Evolutionary conservation across 2,113 vertebrate genomes (phyloP).

Genomic region (Coregonus clupeaformis): DNA sequence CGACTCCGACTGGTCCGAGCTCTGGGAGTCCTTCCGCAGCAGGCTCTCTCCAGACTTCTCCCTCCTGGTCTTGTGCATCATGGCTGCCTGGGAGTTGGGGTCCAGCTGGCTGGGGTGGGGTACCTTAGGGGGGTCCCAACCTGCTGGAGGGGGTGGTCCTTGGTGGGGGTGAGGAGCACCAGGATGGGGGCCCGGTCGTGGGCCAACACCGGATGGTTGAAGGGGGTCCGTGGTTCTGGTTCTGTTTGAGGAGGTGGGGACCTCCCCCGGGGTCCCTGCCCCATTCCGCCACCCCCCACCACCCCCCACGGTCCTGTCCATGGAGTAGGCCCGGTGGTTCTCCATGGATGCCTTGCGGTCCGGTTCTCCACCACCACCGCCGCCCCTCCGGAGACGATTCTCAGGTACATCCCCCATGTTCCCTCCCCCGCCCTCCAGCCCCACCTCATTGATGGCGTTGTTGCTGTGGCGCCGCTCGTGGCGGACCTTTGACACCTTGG

Average conservation of each 20-base stretch:
- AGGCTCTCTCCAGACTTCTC: constrained; percentile 88
- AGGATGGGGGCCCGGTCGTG: constrained; percentile 63
- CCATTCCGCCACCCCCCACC: constrained; percentile 73
- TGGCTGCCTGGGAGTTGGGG: constrained; percentile 71
- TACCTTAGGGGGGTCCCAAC: constrained; percentile 80
- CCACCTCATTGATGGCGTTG: constrained; percentile 84
- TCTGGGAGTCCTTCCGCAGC: constrained; percentile 95
- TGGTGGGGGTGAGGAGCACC: constrained; percentile 57
- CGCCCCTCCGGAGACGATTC: constrained; percentile 78
- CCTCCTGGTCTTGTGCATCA: constrained; percentile 74
- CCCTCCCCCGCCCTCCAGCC: constrained; percentile 76
- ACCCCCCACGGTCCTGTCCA: constrained; percentile 86
- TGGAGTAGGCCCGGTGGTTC: constrained; percentile 81
- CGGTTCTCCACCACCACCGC: constrained; percentile 69
- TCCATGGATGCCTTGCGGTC: constrained; percentile 79
- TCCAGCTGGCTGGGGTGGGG: constrained; percentile 74
- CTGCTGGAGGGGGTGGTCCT: constrained; percentile 65
- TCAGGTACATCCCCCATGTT: constrained; percentile 72
- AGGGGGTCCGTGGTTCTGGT: constrained; percentile 31
- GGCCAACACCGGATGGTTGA: constrained; percentile 75
- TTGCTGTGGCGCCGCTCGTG: constrained; percentile 96
- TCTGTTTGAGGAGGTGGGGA: neutral
- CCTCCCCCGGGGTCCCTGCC: constrained; percentile 62
- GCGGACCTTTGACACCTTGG: constrained; percentile 89
- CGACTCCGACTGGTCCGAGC: constrained; percentile 96